Conservation (phyloP, 2,888 invertebrate genomes). For the Euzophera pinguis region DNA sequence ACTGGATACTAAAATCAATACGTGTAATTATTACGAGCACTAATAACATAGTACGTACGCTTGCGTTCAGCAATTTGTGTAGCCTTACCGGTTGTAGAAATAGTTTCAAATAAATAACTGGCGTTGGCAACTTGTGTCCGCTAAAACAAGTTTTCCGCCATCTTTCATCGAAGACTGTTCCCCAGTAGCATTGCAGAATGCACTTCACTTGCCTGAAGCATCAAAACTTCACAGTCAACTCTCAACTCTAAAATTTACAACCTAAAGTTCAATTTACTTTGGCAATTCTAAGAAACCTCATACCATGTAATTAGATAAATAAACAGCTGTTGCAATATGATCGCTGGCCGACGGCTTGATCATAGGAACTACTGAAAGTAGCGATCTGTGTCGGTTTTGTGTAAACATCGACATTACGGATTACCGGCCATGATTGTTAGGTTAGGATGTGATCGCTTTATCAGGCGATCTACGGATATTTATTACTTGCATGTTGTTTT, state of each 20-base stretch:
- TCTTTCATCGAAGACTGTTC: conserved; percentile 2
- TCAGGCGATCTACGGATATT: background rate
- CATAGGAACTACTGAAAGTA: conserved; percentile 2
- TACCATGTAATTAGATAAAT: conserved; percentile 37
- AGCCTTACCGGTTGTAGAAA: conserved; percentile 1
- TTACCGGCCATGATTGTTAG: background rate
- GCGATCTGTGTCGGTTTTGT: conserved; percentile 5
- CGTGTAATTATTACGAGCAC: background rate
- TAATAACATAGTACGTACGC: background rate
- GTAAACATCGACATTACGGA: conserved; percentile 9
- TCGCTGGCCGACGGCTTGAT: conserved; percentile 17
- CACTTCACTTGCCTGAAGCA: conserved; percentile 4
- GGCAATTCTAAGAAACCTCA: conserved; percentile 14
- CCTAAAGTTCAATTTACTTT: background rate
- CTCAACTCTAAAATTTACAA: background rate
- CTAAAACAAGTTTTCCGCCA: background rate
- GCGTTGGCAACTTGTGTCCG: conserved; percentile 1
- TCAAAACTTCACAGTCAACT: background rate
- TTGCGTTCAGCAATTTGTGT: conserved; percentile 6
- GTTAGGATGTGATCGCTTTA: background rate
- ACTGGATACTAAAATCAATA: background rate
- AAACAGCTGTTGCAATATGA: conserved; percentile 26
- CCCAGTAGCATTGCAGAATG: conserved; percentile 9
- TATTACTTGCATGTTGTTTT: background rate
- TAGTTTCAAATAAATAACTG: conserved; percentile 7